Conservation (phyloP, 2,797 vertebrate species). For the Anomalospiza imberbis region DNA sequence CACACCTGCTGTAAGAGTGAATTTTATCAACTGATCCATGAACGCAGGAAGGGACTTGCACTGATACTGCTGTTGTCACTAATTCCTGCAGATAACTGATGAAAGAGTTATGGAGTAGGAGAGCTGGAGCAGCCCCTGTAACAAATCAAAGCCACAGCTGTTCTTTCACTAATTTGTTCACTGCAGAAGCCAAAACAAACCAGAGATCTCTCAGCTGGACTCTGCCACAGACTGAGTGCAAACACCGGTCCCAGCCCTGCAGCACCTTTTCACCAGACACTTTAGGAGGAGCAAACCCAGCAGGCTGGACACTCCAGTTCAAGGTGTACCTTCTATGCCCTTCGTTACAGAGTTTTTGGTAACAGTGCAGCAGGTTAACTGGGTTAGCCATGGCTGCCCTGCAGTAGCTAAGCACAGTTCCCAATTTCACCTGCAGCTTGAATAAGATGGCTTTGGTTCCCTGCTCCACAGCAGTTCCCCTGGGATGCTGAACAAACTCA, state of each 20-base stretch:
- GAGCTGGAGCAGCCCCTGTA: neutral
- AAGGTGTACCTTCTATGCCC: neutral
- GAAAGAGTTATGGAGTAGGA: rapidly evolving
- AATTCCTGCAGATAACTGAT: neutral
- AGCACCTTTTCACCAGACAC: neutral
- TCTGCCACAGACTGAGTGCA: neutral
- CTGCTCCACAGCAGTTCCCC: neutral
- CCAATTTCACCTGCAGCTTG: neutral
- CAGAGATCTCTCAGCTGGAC: neutral
- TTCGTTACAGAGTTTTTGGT: rapidly evolving
- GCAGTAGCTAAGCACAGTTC: neutral
- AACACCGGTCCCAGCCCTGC: neutral
- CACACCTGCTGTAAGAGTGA: neutral
- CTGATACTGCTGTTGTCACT: neutral
- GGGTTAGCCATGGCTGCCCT: neutral
- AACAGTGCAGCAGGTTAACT: neutral
- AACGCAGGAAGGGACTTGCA: neutral
- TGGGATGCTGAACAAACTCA: neutral
- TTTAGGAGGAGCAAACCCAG: neutral
- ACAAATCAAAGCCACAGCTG: neutral
- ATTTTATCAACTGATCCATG: neutral
- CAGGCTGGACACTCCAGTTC: neutral
- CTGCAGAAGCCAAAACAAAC: neutral
- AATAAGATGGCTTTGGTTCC: neutral
- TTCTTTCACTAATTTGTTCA: neutral